Percentiles rank a stretch among this genome's conserved stretches.
These are phyloP conservation scores for Harpalus rubripes DNA, from an alignment of 2,888 invertebrate species.

Conservation along the genomic window DNA sequence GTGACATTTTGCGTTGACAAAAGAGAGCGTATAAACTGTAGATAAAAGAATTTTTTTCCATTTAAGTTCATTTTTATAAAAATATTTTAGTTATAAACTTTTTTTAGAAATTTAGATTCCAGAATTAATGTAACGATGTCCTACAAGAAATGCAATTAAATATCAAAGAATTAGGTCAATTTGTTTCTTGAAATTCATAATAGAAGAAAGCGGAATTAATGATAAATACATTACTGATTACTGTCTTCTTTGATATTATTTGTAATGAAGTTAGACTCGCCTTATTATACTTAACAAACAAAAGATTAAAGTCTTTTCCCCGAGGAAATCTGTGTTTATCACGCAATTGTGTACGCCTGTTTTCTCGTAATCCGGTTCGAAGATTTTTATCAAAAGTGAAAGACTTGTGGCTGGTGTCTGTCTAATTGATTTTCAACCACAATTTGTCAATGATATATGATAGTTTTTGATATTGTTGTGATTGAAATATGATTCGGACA, in stretches of 20 bases:
- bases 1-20: too few relatives aligned
- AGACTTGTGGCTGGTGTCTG: constrained; percentile 1
- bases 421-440: constrained; percentile 15
- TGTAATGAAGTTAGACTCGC: background rate
- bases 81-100: too few relatives aligned
- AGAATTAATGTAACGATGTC: too few relatives aligned
- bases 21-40: too few relatives aligned
- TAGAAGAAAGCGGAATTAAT: background rate
- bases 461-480: constrained; percentile 43
- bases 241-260: background rate
- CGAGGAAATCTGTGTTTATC: constrained; percentile 15
- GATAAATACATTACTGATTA: background rate
- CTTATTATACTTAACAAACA: background rate
- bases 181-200: too few relatives aligned
- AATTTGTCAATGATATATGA: constrained; percentile 47
- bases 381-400: constrained; percentile 45
- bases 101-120: too few relatives aligned
- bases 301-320: constrained; percentile 21
- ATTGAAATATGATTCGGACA: constrained; percentile 34
- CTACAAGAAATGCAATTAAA: background rate
- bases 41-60: too few relatives aligned
- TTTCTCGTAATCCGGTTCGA: constrained; percentile 34
- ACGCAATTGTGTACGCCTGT: constrained; percentile 38
- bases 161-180: background rate
- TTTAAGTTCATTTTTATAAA: too few relatives aligned